Base-by-base conservation (phyloP, 2,113 vertebrate species). In the Fukomys damarensis region DNA sequence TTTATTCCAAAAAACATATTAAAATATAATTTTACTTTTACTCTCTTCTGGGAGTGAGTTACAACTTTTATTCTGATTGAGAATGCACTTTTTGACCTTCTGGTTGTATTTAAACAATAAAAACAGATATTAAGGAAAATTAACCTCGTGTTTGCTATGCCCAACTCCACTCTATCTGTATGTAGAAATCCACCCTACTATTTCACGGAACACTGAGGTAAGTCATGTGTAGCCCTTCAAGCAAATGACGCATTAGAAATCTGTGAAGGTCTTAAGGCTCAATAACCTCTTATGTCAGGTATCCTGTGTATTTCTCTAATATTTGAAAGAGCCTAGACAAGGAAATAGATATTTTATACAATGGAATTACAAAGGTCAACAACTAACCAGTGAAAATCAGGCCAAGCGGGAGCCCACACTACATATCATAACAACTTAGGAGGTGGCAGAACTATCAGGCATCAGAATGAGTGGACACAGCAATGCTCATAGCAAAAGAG, bases 31-130 rank as follows among this genome's bases (percentile, higher is more conserved):
- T 79, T 80, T 61, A 38, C 14, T 86, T 93, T 95, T 72, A 74
- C 43, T 92, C 70, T 95, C 38, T 89, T 83, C 17, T 79, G 22
- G 61, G 14, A 87, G 41, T 59, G 20, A 94, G 26, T 26, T 82
- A 82, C 54, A 52, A 86, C n/a, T 86, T 88, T 88, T 72, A 89
- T 94, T 43, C 68, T 89, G 41, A 72, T 79, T 74, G 86, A 79
- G 68, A 86, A 63, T 83, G 32, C 49, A 83, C 35, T 81, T 61
- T 19, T 58, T 89, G 49, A 81, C 61, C 38, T 87, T 87, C 32
- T 92, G 6, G 22, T 46, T 93, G 43, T 66, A 77, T 86, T 86
- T 87, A 41, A 22, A 77, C 11, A 89, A 94, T 35, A 30, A 43
- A 82, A 43, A 70, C 0, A 82, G 30, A 91, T 87, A 74, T 65